Base-by-base conservation (phyloP, 2,888 invertebrate genomes). In the Platycnemis pennipes region DNA sequence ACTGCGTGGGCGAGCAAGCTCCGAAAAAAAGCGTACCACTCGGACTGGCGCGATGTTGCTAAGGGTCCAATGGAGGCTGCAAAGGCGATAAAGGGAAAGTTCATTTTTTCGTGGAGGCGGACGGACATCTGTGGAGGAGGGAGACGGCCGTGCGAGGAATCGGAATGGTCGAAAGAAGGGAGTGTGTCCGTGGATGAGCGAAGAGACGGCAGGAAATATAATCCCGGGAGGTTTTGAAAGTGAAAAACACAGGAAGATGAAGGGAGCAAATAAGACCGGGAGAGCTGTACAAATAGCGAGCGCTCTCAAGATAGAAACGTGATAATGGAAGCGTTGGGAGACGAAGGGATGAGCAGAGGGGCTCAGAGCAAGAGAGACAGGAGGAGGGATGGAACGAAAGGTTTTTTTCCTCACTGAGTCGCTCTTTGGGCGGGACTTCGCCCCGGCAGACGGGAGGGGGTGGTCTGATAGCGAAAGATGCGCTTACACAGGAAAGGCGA, bases 171-270 rank as follows among this genome's bases (percentile, higher is more conserved):
- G 42, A n/a, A n/a, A 44, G 86, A 13, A 19, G 44, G 86, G 13
- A 46, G 46, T 19, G 87, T 2, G 46, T 45, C 42, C 22, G 7
- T 46, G 26, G n/a, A 16, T 4, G 77, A 26, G 11, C 8, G 45
- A 13, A 46, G 46, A 45, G 13, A 26, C n/a, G 87, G 87, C 44
- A 45, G 87, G 26, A 87, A 87, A 87, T 77, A 46, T 87, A 87
- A 87, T 87, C 87, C 46, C 87, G 4, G 19, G 86, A 77, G 87
- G 87, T 87, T 87, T 87, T 87, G 87, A 87, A 87, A 87, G 87
- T 87, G 87, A 87, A 45, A 87, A 87, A 87, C 87, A 87, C 37
- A 45, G n/a, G 87, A 87, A 87, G 87, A 87, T 45, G 87, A 87
- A 87, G 46, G 87, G 87, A 87, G 46, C 87, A 87, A 87, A 87